A percentile compares a stretch with the other conserved stretches of the same genome.
Evolutionary conservation across 1,140 invertebrate genomes (phyloP).

Genomic region (Hyphantria cunea): DNA sequence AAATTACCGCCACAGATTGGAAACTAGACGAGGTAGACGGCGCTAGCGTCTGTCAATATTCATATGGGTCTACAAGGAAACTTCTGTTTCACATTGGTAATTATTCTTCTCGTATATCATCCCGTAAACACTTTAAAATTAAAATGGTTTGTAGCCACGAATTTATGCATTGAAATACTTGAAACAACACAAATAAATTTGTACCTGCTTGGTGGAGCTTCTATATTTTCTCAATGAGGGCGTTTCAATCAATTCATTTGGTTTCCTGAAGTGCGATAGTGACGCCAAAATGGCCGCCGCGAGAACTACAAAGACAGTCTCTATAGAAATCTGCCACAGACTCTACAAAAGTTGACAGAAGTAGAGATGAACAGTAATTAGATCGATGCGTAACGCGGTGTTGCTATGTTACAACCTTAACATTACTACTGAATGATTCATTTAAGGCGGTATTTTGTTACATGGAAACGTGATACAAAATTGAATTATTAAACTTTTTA

Average conservation of each 20-base stretch:
- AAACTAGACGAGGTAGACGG: slow-evolving; percentile 26
- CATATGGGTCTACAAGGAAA: slow-evolving; percentile 10
- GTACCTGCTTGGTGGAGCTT: slow-evolving; percentile 54
- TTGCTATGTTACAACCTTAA: background rate
- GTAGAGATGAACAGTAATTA: too few species aligned
- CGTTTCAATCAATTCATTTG: slow-evolving; percentile 66
- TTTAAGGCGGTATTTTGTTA: too few species aligned
- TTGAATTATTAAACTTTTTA: too few species aligned
- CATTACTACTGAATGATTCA: background rate
- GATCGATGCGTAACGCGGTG: background rate
- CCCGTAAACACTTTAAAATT: too few species aligned
- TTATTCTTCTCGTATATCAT: background rate
- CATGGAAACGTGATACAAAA: too few species aligned
- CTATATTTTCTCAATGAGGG: slow-evolving; percentile 71
- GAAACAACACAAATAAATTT: slow-evolving; percentile 25
- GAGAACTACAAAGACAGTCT: slow-evolving; percentile 36
- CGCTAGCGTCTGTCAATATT: slow-evolving; percentile 28
- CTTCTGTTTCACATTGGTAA: slow-evolving; percentile 7
- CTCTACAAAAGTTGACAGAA: too few species aligned
- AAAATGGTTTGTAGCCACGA: background rate
- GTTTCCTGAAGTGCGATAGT: slow-evolving; percentile 48
- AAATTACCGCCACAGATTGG: slow-evolving; percentile 31
- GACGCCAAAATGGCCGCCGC: slow-evolving; percentile 67
- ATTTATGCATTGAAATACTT: background rate
- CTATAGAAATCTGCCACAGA: background rate